Evolutionary conservation across 2,888 invertebrate species (phyloP), one percentile per base, ranked within the genome.

Genomic region (Ctenicera cuprea): DNA sequence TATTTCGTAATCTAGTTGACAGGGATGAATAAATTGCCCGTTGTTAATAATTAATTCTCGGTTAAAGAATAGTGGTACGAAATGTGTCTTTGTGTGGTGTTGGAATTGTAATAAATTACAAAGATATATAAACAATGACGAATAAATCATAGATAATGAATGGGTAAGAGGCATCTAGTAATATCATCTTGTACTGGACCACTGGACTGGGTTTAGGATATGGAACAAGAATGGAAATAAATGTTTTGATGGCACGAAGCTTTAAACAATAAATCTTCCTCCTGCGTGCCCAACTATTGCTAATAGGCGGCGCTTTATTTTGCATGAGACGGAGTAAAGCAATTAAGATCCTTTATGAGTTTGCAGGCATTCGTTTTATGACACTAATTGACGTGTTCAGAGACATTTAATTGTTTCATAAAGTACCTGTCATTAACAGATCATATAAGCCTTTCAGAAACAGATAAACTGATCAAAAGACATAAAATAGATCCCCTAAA

Each of bases 121-220:
- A 64, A 71, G 65, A 71, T 71, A 71, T 48, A 64, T 71, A 71
- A 57, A 65, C 71, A 72, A 72, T 72, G 72, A 72, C 61, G 67
- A 72, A 72, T 72, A 72, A 72, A 72, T 72, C 67, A 67, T 67
- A 62, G 66, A 62, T 72, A 72, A 72, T 72, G 72, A 72, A 72
- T 66, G 62, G 66, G 72, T 67, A 48, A 38, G 50, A 59, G 43
- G 62, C 70, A 59, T 57, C 64, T 65, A 65, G 50, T 63, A 70
- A 71, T 67, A 66, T 72, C 67, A 67, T 72, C 71, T 66, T 72
- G 66, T 67, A 52, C 62, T 66, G 72, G 62, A 72, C 72, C 61
- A 72, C 61, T 72, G 72, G 59, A 59, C 71, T 59, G 37, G 38
- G 54, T 70, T 70, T 43, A 68, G 61, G 63, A 62, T 70, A 52